Conservation (phyloP, 2,113 vertebrate genomes). For the Amphilophus citrinellus region DNA sequence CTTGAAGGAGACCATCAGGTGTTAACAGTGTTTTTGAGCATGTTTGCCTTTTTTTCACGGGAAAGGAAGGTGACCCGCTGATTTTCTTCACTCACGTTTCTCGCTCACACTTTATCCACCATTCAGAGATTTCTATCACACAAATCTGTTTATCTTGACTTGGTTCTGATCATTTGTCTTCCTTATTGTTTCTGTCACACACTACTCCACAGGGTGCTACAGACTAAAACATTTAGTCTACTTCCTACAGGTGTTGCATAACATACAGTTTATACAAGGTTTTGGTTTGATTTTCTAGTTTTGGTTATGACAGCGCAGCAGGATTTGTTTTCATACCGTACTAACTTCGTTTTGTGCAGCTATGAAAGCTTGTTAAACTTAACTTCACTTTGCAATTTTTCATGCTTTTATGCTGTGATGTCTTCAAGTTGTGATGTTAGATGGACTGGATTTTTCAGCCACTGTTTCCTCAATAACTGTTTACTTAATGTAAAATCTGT, state of each 20-base stretch:
- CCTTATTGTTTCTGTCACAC: not conserved
- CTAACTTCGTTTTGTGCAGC: not conserved
- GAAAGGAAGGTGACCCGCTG: slow-evolving; percentile 28
- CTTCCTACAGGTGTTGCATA: not conserved
- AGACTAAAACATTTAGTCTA: not conserved
- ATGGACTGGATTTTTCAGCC: not conserved
- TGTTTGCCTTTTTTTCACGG: slow-evolving; percentile 45
- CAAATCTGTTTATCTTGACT: not conserved
- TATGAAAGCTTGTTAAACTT: not conserved
- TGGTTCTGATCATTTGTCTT: not conserved
- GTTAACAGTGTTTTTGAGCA: slow-evolving; percentile 76
- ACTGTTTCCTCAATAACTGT: not conserved
- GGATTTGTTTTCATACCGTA: not conserved
- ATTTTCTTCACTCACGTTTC: not conserved
- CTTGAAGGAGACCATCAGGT: slow-evolving; percentile 99
- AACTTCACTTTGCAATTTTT: not conserved
- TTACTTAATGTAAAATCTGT: not conserved
- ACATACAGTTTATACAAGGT: not conserved
- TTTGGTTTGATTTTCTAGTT: not conserved
- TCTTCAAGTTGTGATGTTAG: not conserved
- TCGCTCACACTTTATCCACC: not conserved
- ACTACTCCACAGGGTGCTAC: not conserved
- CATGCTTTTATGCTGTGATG: not conserved
- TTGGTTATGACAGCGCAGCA: not conserved
- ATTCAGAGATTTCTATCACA: not conserved